Conservation (phyloP, 2,797 vertebrate species). For the Myoxocephalus aenaeus region DNA sequence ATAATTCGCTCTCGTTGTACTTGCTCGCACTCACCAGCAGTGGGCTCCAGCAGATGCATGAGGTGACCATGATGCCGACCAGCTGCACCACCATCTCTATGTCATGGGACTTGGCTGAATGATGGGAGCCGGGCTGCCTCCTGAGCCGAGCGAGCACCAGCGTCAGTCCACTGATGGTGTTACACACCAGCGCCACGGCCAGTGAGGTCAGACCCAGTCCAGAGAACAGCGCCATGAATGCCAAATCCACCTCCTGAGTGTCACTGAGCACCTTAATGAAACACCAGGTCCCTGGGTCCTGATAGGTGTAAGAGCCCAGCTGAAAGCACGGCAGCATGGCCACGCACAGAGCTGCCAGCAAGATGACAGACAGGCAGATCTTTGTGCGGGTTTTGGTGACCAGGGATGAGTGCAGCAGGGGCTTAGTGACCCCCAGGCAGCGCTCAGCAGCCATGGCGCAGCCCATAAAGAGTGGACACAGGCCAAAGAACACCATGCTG, state of each 20-base stretch:
- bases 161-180: constrained; percentile 89
- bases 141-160: constrained; percentile 87
- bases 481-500: constrained; percentile 93
- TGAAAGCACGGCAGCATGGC: constrained; percentile 87
- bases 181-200: constrained; percentile 87
- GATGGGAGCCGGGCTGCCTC: constrained; percentile 73
- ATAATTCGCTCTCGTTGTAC: background rate
- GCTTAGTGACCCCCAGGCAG: constrained; percentile 89
- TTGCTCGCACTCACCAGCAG: constrained; percentile 86
- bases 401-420: constrained; percentile 86
- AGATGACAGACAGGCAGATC: constrained; percentile 81
- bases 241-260: constrained; percentile 77
- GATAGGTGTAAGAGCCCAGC: constrained; percentile 87
- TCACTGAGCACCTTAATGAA: constrained; percentile 86
- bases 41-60: constrained; percentile 93
- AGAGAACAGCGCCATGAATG: constrained; percentile 88
- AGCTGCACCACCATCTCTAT: constrained; percentile 95
- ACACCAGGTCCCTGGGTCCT: constrained; percentile 91
- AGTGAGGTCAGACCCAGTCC: constrained; percentile 87
- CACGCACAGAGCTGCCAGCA: constrained; percentile 84
- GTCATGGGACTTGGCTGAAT: constrained; percentile 86
- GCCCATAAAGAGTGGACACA: constrained; percentile 91
- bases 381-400: constrained; percentile 87
- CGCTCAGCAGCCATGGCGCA: constrained; percentile 92
- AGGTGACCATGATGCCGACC: constrained; percentile 91